Evolutionary conservation across 2,113 vertebrate genomes (phyloP).

Genomic region (Centrocercus urophasianus): DNA sequence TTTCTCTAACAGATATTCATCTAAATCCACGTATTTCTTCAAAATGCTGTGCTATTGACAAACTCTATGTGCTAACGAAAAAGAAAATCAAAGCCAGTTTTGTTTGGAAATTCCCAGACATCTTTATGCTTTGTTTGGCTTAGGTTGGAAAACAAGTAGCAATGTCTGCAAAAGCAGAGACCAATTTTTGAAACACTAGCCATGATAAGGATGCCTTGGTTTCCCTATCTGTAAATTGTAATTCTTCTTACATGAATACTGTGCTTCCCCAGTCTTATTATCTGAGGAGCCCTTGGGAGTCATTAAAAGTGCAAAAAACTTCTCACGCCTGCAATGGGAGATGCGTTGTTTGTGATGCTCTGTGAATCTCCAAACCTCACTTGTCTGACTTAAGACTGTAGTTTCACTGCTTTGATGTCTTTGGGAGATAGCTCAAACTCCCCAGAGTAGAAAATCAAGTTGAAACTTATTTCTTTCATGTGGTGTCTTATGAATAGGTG

Average conservation of each 20-base stretch:
- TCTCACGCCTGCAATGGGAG: background rate
- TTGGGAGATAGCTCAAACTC: slow-evolving; percentile 10
- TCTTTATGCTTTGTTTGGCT: background rate
- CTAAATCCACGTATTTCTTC: background rate
- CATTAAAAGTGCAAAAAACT: background rate
- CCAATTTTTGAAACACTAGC: background rate
- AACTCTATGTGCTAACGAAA: background rate
- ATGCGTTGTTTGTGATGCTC: background rate
- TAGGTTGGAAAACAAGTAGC: background rate
- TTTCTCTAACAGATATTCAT: background rate
- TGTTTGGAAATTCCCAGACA: background rate
- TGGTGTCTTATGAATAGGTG: slow-evolving; percentile 16
- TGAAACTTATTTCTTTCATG: slow-evolving; percentile 62
- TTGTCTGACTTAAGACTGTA: background rate
- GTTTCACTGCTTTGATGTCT: slow-evolving; percentile 18
- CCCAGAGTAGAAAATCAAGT: slow-evolving; percentile 48
- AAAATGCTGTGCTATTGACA: background rate
- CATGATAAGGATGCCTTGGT: background rate
- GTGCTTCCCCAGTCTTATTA: background rate
- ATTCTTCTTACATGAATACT: background rate
- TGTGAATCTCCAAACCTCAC: slow-evolving; percentile 6
- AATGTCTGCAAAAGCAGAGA: background rate
- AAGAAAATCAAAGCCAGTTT: background rate
- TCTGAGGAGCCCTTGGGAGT: background rate
- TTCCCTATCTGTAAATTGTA: background rate